These are phyloP conservation scores for Phengaris arion DNA, from an alignment of 2,888 invertebrate genomes.

Conservation along the genomic window DNA sequence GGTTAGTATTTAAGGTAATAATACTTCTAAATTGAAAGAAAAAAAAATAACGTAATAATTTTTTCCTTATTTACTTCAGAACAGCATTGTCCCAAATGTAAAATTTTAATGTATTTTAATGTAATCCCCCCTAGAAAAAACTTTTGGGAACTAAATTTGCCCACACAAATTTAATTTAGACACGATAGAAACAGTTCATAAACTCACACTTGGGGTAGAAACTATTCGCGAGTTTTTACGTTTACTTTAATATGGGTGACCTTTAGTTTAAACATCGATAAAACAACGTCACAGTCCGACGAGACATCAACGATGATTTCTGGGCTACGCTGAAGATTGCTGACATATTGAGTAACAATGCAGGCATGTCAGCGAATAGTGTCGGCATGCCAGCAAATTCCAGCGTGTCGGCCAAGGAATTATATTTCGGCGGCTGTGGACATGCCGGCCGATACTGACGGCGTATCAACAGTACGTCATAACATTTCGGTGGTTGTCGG, in stretches of 20 bases:
- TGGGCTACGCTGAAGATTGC: too few species aligned
- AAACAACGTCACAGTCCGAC: too few species aligned
- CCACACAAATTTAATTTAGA: not conserved
- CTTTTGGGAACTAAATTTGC: not conserved
- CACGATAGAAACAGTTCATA: not conserved
- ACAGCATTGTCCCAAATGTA: too few species aligned
- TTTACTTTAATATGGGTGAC: too few species aligned
- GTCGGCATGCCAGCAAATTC: not conserved
- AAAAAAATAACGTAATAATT: not conserved
- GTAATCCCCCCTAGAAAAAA: too few species aligned
- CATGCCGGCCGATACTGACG: not conserved
- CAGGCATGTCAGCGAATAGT: not conserved
- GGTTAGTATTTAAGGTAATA: not conserved
- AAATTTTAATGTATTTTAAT: too few species aligned
- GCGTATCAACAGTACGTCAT: not conserved
- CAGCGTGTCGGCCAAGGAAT: not conserved
- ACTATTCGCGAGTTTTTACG: too few species aligned
- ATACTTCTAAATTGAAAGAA: too few species aligned
- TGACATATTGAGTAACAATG: not conserved
- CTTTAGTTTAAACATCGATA: too few species aligned
- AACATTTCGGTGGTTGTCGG: not conserved
- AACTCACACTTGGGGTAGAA: too few species aligned
- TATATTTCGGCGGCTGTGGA: not conserved
- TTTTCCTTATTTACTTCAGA: too few species aligned
- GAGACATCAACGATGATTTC: too few species aligned